Percentiles rank a stretch among this genome's conserved stretches.
phyloP scores from a whole-genome alignment of 30 jellyfish, hydroid and myxozoan species.

The Nemopilema nomurai region DNA sequence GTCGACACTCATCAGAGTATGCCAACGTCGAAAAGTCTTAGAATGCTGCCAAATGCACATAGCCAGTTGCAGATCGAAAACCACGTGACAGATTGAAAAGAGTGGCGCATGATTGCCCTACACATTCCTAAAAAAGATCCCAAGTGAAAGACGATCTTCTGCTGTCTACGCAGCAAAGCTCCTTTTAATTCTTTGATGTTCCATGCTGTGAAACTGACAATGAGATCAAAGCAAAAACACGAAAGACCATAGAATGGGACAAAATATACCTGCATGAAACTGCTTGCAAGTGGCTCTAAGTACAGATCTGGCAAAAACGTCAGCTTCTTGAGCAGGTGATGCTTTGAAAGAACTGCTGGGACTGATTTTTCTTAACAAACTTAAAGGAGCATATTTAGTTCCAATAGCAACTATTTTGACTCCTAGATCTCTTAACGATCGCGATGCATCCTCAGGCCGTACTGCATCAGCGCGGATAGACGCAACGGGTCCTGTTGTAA shows the following conservation, averaged over 20 bases:
- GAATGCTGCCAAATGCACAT: too few relatives aligned
- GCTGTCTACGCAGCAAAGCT: too few relatives aligned
- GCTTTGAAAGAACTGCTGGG: conserved; percentile 4
- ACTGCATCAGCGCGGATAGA: background rate
- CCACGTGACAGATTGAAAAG: too few relatives aligned
- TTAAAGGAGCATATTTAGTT: conserved; percentile 12
- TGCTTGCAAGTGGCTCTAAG: background rate
- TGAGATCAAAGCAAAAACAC: background rate
- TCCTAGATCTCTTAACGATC: conserved; percentile 58
- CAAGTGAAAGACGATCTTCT: too few relatives aligned
- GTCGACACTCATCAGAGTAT: too few relatives aligned
- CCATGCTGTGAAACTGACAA: too few relatives aligned
- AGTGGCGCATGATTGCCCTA: too few relatives aligned
- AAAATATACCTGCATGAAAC: background rate
- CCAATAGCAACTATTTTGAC: conserved; percentile 53
- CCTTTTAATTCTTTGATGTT: too few relatives aligned
- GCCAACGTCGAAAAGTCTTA: too few relatives aligned
- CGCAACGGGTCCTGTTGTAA: conserved; percentile 46
- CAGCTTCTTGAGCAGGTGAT: background rate
- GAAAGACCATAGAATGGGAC: background rate
- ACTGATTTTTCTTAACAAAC: conserved; percentile 5
- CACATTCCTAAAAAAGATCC: too few relatives aligned
- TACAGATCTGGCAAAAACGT: background rate
- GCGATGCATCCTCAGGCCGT: conserved; percentile 51
- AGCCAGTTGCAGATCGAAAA: too few relatives aligned